These are phyloP conservation scores for Myrmophylax atrothorax DNA, from an alignment of 2,113 vertebrate genomes.

Conservation along the genomic window DNA sequence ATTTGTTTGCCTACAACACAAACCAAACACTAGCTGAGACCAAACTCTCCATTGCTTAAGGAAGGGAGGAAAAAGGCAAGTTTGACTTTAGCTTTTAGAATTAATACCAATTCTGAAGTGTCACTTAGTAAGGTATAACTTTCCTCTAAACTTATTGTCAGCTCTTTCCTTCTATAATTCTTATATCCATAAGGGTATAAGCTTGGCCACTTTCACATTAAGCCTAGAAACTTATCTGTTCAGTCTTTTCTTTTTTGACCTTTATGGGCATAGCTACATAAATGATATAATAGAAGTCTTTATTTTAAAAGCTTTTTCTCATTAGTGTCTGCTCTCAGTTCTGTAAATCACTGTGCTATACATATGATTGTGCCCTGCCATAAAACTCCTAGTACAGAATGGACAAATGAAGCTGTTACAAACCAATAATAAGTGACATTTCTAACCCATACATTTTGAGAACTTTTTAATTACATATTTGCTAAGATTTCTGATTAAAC, in stretches of 20 bases:
- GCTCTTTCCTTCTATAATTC: background rate
- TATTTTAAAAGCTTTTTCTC: conserved; percentile 58
- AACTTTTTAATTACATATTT: conserved; percentile 32
- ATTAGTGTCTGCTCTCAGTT: conserved; percentile 5
- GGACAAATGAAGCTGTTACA: conserved; percentile 31
- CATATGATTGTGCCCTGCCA: background rate
- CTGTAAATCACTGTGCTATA: background rate
- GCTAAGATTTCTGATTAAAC: conserved; percentile 1
- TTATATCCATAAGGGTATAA: background rate
- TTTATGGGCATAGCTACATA: background rate
- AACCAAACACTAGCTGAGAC: background rate
- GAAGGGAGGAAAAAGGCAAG: background rate
- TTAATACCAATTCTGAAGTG: background rate
- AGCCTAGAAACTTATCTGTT: background rate
- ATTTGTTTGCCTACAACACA: background rate
- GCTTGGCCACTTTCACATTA: background rate
- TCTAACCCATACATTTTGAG: conserved; percentile 15
- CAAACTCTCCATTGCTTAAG: background rate
- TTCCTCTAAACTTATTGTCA: background rate
- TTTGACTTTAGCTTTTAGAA: background rate
- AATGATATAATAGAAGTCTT: conserved; percentile 11
- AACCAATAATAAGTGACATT: background rate
- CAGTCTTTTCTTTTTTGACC: background rate
- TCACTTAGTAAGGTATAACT: background rate
- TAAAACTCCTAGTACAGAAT: background rate